Conservation (phyloP, 2,888 invertebrate genomes). For the Eubasilissa splendida region DNA sequence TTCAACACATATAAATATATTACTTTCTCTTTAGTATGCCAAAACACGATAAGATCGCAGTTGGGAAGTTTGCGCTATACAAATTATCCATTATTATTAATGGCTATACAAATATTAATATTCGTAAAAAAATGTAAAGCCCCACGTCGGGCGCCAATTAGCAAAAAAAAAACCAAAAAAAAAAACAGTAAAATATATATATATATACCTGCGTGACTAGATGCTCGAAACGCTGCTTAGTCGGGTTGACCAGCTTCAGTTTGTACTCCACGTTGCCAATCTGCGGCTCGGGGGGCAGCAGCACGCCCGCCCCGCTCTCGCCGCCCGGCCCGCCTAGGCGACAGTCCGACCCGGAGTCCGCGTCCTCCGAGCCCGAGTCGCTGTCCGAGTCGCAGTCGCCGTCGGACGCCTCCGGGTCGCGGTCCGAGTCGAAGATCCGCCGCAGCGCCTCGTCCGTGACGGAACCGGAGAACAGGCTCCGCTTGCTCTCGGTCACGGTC, state of each 20-base stretch:
- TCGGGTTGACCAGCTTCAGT: slow-evolving; percentile 92
- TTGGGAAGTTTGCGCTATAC: too few relatives aligned
- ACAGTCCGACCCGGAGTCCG: slow-evolving; percentile 63
- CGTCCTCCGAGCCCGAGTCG: slow-evolving; percentile 56
- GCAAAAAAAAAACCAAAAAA: too few relatives aligned
- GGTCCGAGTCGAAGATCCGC: slow-evolving; percentile 52
- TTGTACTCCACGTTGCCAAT: slow-evolving; percentile 98
- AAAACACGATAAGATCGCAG: too few relatives aligned
- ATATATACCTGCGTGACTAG: slow-evolving; percentile 90
- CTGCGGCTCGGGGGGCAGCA: slow-evolving; percentile 92
- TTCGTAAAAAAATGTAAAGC: not conserved
- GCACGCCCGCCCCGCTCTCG: slow-evolving; percentile 62
- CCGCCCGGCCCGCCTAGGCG: too few relatives aligned
- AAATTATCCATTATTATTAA: not conserved
- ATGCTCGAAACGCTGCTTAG: slow-evolving; percentile 93
- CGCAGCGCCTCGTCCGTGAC: slow-evolving; percentile 52
- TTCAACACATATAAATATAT: too few relatives aligned
- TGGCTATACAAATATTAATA: not conserved
- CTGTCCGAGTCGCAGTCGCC: slow-evolving; percentile 64
- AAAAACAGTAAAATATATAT: not conserved
- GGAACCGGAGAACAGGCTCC: slow-evolving; percentile 48
- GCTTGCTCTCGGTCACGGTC: slow-evolving; percentile 15
- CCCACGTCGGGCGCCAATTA: not conserved
- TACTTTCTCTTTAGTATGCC: too few relatives aligned
- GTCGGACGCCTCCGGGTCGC: slow-evolving; percentile 32